Base-by-base conservation (phyloP, 2,113 vertebrate genomes). In the Upupa epops region DNA sequence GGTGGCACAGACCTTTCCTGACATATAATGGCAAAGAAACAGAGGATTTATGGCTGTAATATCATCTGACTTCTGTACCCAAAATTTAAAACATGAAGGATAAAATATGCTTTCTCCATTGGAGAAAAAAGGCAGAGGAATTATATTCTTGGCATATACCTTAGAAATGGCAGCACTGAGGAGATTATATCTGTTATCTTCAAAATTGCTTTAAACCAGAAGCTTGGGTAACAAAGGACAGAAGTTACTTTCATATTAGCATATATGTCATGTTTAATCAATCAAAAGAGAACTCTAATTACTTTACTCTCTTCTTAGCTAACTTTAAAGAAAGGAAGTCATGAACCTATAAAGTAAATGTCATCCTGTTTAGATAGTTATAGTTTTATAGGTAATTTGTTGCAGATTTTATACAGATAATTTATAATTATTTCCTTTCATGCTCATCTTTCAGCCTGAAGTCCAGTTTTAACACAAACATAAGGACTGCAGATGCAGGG, bases 201-300 rank as follows among this genome's bases (percentile, higher is more conserved):
- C 89, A 94, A 96, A 97, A 97, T 96, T 96, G 84, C 96, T 96
- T 88, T 94, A 96, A 97, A 93, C 89, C 91, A 96, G 96, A 95
- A 59, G n/a, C 92, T 87, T 90, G 94, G 75, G 92, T 94, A 96
- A 97, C 96, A 96, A 96, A 97, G 95, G 95, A 97, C 93, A 97
- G 97, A 98, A 96, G 92, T 96, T 94, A 96, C 93, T 97, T 97
- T 96, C 85, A 86, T 98, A 98, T 98, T 98, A 98, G 97, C 98
- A 98, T 98, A 98, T 97, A 96, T 98, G 98, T 98, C 98, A 98
- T 98, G 97, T 98, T 98, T 97, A 97, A 98, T 98, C 98, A 97
- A 96, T 98, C 98, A 98, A 96, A 90, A 91, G 83, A 91, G 91
- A 94, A 97, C 95, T 98, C 96, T 97, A 98, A 98, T 98, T 98